phyloP scores from a whole-genome alignment of 2,888 invertebrate genomes.

The Neocrepidodera transversa region DNA sequence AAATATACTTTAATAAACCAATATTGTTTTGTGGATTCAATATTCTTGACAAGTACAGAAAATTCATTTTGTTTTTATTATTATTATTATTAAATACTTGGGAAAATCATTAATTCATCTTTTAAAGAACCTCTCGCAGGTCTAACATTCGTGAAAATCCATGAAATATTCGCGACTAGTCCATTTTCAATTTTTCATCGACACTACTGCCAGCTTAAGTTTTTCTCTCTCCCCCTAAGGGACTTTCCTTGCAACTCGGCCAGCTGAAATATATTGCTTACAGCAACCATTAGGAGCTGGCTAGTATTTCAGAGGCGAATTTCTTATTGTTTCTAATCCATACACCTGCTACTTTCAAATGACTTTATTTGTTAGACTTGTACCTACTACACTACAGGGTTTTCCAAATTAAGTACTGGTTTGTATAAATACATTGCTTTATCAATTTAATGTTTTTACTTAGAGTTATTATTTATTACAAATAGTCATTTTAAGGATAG shows the following conservation, averaged over 20 bases:
- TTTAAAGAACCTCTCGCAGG: neutral
- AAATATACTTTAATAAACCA: no score
- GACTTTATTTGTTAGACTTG: conserved; percentile 35
- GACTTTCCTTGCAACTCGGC: conserved; percentile 24
- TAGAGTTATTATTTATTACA: no score
- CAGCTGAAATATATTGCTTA: conserved; percentile 36
- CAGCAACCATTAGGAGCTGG: conserved; percentile 31
- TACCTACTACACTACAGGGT: conserved; percentile 3
- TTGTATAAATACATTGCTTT: no score
- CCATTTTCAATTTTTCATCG: conserved; percentile 31
- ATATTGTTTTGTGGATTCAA: no score
- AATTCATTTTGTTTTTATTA: no score
- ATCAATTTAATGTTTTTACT: no score
- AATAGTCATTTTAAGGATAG: no score
- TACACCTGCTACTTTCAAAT: conserved; percentile 39
- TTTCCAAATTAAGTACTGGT: neutral
- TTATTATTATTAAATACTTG: conserved; percentile 14
- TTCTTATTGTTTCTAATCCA: conserved; percentile 40
- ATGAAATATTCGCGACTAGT: conserved; percentile 17
- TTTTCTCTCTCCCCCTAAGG: conserved; percentile 24
- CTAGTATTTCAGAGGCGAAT: conserved; percentile 34
- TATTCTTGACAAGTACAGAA: no score
- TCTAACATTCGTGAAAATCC: conserved; percentile 16
- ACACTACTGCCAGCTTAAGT: conserved; percentile 27
- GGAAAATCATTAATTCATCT: conserved; percentile 14